Evolutionary conservation across 1,140 invertebrate genomes (phyloP), one percentile per base, ranked within the genome.

Genomic region (Ephestia elutella): DNA sequence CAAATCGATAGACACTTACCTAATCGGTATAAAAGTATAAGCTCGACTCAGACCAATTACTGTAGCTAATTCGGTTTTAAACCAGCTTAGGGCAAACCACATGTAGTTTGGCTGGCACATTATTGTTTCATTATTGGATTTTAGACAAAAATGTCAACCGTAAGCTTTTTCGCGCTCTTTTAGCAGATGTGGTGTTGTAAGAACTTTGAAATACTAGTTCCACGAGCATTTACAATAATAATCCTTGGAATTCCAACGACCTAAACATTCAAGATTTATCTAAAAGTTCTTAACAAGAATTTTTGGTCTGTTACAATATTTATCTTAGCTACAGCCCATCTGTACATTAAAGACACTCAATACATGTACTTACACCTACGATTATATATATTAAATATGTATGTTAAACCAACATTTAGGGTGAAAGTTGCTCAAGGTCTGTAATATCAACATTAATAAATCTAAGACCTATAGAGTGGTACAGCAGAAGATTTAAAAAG

Each of bases 1-100:
- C 71, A 73, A 71, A 71, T 68, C 59, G 56, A 64, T 68, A 78
- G 57, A 66, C 48, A 30, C 58, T 65, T 66, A 76, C 65, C 66
- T 76, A 72, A 61, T 70, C 68, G 68, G 77, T 83, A 83, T 60
- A 83, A 83, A 81, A 77, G 62, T 58, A 63, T 82, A 83, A 83
- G 80, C 80, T 83, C 80, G 62, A 72, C 53, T 68, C 66, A 70
- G 68, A 74, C 67, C 57, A 63, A 59, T 49, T 63, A 63, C 73
- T 77, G 75, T 70, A 68, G 70, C 71, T 73, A 71, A 73, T 63
- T 66, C 10, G 21, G 8, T 53, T 53, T 25, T 44, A 44, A 11
- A 38, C 5, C 5, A 38, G 5, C 11, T 11, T 38, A 38, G 2
- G 32, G 32, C 5, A 2, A 9, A 5, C 11, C n/a, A n/a, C n/a